Evolutionary conservation across 1,140 invertebrate species (phyloP), one percentile per base, ranked within the genome.

Genomic region (Microplitis mediator): DNA sequence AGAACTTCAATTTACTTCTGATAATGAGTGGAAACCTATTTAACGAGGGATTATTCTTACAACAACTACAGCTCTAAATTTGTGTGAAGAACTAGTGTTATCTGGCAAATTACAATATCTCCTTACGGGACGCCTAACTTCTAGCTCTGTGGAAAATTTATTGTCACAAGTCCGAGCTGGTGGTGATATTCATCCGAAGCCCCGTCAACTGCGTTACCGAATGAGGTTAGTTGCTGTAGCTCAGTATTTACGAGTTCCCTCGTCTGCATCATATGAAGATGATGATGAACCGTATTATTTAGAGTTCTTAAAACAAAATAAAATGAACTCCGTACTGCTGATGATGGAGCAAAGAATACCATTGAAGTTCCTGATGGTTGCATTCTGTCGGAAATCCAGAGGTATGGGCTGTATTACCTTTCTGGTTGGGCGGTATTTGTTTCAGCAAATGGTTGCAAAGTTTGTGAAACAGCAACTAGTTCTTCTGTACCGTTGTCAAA

Each of bases 231-330:
- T n/a, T n/a, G 36, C 36, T 3, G 36, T 39, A 39, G 13, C 52
- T 56, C 52, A 56, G 16, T 56, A 56, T 1, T 6, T 56, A 14
- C 52, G 52, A 9, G 61, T 63, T 35, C 61, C 61, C 13, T 3
- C 64, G 0, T 66, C 64, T 45, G 64, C 64, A 14, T 66, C 64
- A 4, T 66, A 66, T 51, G 36, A 66, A 66, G 64, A 66, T 14
- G 39, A 66, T 66, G 64, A 66, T 66, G 64, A 66, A 13, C 64
- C 64, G 31, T 66, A 66, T 36, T 66, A 66, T 23, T 8, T 66
- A 6, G 64, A 66, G 14, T 66, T 66, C 2, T 14, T 66, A 5
- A n/a, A 51, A 31, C 39, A 45, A 66, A 66, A 50, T 9, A 64
- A 66, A 4, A 0, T 6, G 39, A 51, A 1, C 64, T 66, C 2